Base-by-base conservation (phyloP, 2,797 vertebrate genomes). In the Sebastolobus altivelis region DNA sequence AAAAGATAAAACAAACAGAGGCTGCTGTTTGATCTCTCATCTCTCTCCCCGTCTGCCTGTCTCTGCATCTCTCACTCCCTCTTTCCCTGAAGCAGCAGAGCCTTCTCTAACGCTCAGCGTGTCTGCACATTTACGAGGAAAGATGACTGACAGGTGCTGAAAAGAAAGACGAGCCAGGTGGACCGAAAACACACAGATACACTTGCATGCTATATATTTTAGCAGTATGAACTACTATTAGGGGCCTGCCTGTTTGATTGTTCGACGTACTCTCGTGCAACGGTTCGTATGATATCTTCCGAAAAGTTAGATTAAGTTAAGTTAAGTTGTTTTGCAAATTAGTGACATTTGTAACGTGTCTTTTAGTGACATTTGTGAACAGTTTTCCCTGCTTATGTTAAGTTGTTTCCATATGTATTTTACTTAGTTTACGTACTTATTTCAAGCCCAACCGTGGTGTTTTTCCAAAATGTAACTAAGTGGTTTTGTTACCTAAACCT, bases 1-100 rank as follows among this genome's bases (percentile, higher is more conserved):
- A 88, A 79, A 77, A 62, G 82, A 81, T 87, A 81, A 84, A 88
- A 84, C 73, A 85, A 91, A 88, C 81, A 79, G 22, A 66, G 62
- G 33, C 70, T 62, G 65, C 54, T 65, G 81, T 90, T 84, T 91
- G 86, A 87, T 89, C 76, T 61, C 13, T 59, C 80, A 25, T 80
- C 80, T 52, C 56, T 38, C 60, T 43, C 35, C 20, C 55, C 54
- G 27, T 62, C 77, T 72, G 63, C 71, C 74, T 82, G 63, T 72
- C 74, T 82, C 43, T 62, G 29, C 55, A 55, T 77, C 72, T 8
- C 11, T 71, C 62, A 27, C 65, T 63, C 75, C 10, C 11, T 71
- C 62, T 31, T 62, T 63, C 75, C 79, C 83, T 8, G 5, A 82
- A 70, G 87, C 81, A n/a, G 71, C 16, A 61, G n/a, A 27, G 69